Evolutionary conservation across 2,797 vertebrate genomes (phyloP).

Genomic region (Propithecus deckenii): DNA sequence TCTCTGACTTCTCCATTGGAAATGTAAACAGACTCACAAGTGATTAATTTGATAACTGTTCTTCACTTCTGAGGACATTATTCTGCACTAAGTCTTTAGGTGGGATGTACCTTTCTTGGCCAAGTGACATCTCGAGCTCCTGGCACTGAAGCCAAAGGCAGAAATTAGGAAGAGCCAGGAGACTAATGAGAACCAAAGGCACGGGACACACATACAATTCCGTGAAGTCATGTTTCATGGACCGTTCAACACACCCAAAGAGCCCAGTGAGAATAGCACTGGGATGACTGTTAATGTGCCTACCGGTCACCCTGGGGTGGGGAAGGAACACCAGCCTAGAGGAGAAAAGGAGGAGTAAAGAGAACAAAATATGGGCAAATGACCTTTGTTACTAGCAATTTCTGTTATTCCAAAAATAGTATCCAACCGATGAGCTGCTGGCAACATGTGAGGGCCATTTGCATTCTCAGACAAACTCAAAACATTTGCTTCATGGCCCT

Average conservation of each 20-base stretch:
- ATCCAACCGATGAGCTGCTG: background rate
- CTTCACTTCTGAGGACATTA: background rate
- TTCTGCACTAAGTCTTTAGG: background rate
- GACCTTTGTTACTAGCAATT: background rate
- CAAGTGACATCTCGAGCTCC: background rate
- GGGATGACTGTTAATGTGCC: too few species aligned
- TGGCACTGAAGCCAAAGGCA: background rate
- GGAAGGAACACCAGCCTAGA: background rate
- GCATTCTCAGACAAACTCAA: background rate
- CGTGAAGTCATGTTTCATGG: background rate
- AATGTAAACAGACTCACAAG: conserved; percentile 7
- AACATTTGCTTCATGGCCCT: background rate
- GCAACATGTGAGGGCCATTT: background rate
- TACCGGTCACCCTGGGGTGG: background rate
- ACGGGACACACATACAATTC: rapidly evolving
- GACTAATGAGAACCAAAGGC: background rate
- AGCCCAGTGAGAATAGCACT: background rate
- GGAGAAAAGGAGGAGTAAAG: background rate
- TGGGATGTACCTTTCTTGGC: background rate
- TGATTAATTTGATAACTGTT: background rate
- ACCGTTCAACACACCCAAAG: background rate
- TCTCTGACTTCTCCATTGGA: background rate
- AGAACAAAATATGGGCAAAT: background rate
- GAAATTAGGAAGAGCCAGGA: background rate
- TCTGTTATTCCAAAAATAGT: background rate